Evolutionary conservation across 1,140 invertebrate genomes (phyloP), one percentile per base, ranked within the genome.

Genomic region (Aphelinus atriplicis): DNA sequence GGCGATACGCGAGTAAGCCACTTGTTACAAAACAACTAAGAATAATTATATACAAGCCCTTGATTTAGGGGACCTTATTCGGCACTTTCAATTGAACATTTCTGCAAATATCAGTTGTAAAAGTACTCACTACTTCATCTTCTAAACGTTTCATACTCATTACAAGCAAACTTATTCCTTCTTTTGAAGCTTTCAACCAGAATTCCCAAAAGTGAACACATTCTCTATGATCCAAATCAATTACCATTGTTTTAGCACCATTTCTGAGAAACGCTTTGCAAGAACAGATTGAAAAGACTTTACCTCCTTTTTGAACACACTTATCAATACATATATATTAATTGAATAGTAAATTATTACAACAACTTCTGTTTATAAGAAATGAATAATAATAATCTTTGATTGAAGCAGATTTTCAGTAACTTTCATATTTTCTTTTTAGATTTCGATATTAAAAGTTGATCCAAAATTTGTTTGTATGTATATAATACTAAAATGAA

Each of bases 201-300:
- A 64, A 50, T 64, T 42, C 1, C n/a, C n/a, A 51, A 64, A 7
- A n/a, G 1, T 64, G 51, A 48, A 50, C 48, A 48, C 26, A 26
- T 26, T 26, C 26, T 26, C 26, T 26, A 26, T 26, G 26, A 64
- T 9, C 47, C 51, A 43, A 47, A 51, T 62, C 3, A 6, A 10
- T 43, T 43, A 50, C 57, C 43, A 72, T 7, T 53, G 2, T 56
- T 43, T 42, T 65, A 50, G 50, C 46, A 65, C 63, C 63, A 65
- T 42, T 50, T 53, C n/a, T 53, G 4, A 26, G 7, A 65, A 26
- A 7, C n/a, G 61, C 48, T 63, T 63, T 63, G 48, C 61, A 63
- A 46, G 48, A 10, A 62, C 42, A 46, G 46, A 62, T 45, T 26
- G 26, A 26, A 26, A 26, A 26, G 26, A 26, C 26, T 26, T 26